phyloP scores from a whole-genome alignment of 1,140 invertebrate species.

The Drosophila nigromelanica region DNA sequence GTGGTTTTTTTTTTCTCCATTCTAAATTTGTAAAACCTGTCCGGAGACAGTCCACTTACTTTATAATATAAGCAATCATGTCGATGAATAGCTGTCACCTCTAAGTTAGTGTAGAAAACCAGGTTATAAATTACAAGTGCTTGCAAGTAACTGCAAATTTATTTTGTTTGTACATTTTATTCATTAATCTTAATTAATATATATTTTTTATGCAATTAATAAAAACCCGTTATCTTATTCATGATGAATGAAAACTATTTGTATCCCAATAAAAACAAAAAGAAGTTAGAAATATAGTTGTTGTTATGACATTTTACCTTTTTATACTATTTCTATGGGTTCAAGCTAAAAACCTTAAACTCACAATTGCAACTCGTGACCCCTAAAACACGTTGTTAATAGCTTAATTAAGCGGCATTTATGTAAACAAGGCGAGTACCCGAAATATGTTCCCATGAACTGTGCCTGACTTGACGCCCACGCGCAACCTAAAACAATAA shows the following conservation, averaged over 20 bases:
- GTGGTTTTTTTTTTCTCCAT: no score
- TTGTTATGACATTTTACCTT: no score
- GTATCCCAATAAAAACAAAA: neutral
- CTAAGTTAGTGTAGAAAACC: neutral
- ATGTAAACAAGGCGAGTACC: constrained; percentile 53
- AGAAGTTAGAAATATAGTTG: neutral
- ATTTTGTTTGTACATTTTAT: neutral
- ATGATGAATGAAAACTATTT: neutral
- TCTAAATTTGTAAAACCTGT: constrained; percentile 1
- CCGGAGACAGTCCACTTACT: neutral
- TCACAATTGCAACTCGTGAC: constrained; percentile 34
- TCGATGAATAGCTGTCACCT: constrained; percentile 12
- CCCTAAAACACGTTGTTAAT: constrained; percentile 56
- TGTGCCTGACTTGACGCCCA: constrained; percentile 64
- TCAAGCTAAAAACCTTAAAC: neutral
- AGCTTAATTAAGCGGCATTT: constrained; percentile 73
- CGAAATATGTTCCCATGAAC: constrained; percentile 59
- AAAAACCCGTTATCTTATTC: neutral
- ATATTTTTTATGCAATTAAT: no score
- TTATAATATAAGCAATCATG: neutral
- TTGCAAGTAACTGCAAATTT: neutral
- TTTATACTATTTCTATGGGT: no score
- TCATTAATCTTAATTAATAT: neutral
- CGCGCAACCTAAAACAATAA: constrained; percentile 42
- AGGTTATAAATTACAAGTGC: neutral